Evolutionary conservation across 2,113 vertebrate species (phyloP).

Genomic region (Notothenia coriiceps): DNA sequence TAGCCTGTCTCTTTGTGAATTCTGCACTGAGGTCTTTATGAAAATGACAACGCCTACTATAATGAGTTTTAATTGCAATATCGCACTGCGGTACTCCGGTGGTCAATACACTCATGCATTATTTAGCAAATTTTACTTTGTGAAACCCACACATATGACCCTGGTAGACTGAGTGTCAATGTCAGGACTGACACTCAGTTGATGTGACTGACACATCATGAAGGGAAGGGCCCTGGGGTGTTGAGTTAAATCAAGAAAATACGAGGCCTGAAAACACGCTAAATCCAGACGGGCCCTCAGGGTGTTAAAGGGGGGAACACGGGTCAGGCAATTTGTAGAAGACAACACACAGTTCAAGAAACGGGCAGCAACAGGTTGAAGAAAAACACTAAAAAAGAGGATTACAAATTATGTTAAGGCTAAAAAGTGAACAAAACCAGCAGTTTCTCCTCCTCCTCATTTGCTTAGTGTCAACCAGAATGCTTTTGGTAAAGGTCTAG

Average conservation of each 20-base stretch:
- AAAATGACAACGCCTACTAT: not conserved
- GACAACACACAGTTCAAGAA: not conserved
- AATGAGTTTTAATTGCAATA: not conserved
- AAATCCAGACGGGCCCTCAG: conserved; percentile 4
- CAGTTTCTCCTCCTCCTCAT: not conserved
- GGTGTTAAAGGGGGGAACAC: conserved; percentile 3
- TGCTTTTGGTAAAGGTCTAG: conserved; percentile 31
- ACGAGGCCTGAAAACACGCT: not conserved
- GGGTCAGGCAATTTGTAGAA: not conserved
- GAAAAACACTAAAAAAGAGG: not conserved
- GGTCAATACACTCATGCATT: no score
- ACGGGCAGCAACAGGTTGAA: conserved; percentile 11
- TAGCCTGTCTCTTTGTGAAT: conserved; percentile 23
- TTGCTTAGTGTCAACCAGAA: not conserved
- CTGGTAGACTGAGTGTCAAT: conserved; percentile 1
- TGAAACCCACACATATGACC: not conserved
- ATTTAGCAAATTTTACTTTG: not conserved
- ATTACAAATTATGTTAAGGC: conserved; percentile 5
- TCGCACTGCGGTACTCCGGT: not conserved
- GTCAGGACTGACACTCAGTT: conserved; percentile 45
- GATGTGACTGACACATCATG: conserved; percentile 45
- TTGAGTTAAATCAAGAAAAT: conserved; percentile 19
- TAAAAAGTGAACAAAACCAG: not conserved
- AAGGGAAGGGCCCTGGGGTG: conserved; percentile 16
- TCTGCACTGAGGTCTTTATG: conserved; percentile 7